Base-by-base conservation (phyloP, 2,888 invertebrate species). In the Ectemnius lituratus region DNA sequence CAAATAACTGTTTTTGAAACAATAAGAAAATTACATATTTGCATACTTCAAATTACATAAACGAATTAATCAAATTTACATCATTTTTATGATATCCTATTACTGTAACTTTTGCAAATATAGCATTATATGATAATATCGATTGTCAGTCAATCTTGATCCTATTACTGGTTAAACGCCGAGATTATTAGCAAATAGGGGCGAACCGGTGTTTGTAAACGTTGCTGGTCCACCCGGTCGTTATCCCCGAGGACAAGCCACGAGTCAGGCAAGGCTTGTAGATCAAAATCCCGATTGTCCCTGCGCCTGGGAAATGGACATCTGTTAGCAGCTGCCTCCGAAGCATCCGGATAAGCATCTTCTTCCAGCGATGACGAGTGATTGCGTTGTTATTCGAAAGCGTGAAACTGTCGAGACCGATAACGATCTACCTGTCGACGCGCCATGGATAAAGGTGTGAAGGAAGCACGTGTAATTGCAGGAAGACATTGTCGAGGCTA, bases 231-330 rank as follows among this genome's bases (percentile, higher is more conserved):
- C 37, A 37, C 37, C 37, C 58, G 16, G 27, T 57, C 52, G 27
- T 71, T 74, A 74, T 73, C 66, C 47, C 49, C 49, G 57, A 56
- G 68, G 68, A 73, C 70, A 67, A 69, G 64, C 65, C 62, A 8
- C 57, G 58, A 60, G 61, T 56, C 75, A 74, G 75, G 73, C 77
- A 70, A 78, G 73, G 74, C 71, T 79, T 73, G 67, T 67, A 75
- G 85, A 86, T 86, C 64, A 70, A 67, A 79, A 85, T 84, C 85
- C 79, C 73, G 72, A 78, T 79, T 78, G 78, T 82, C 67, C 37
- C 37, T 37, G 72, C 58, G 61, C 67, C 77, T 84, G 85, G 81
- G 87, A 88, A 87, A 79, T 63, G 75, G 74, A 83, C 88, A 88
- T 88, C 87, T 88, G 88, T 76, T 79, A 67, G 67, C 76, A 70